A percentile compares a stretch with the other conserved stretches of the same genome.
Evolutionary conservation across 2,113 vertebrate genomes (phyloP).

Genomic region (Mustela nigripes): DNA sequence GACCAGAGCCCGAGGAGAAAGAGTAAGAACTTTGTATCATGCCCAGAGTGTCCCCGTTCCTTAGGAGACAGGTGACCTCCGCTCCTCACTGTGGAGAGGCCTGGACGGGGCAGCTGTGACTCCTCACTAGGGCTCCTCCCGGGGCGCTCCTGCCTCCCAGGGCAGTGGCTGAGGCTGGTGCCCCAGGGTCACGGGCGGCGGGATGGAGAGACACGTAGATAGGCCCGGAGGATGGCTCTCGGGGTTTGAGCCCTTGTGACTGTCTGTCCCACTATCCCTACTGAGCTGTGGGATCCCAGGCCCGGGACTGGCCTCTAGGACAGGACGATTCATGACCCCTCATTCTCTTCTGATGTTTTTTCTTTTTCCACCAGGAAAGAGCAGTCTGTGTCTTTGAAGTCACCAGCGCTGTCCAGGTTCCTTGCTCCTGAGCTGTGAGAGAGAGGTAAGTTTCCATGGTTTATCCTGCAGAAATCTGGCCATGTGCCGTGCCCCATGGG

Average conservation of each 20-base stretch:
- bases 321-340: fast-evolving
- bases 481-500: background rate
- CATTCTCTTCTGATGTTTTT: background rate
- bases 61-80: background rate
- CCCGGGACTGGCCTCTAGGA: fast-evolving
- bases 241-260: fast-evolving
- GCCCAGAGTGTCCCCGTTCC: fast-evolving
- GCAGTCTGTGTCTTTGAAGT: background rate
- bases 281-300: background rate
- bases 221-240: too few relatives aligned
- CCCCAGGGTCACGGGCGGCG: background rate
- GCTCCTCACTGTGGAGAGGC: background rate
- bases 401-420: background rate
- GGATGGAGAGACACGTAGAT: fast-evolving
- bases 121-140: fast-evolving
- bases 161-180: too few relatives aligned
- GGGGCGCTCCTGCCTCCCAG: too few relatives aligned
- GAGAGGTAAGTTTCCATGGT: background rate
- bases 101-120: background rate
- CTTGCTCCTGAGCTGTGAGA: background rate
- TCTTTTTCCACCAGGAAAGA: background rate
- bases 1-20: background rate
- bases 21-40: background rate
- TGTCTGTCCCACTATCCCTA: background rate
- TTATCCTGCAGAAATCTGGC: background rate